These are phyloP conservation scores for Ciona savignyi DNA, from an alignment of 23 tunicate species.

Conservation along the genomic window DNA sequence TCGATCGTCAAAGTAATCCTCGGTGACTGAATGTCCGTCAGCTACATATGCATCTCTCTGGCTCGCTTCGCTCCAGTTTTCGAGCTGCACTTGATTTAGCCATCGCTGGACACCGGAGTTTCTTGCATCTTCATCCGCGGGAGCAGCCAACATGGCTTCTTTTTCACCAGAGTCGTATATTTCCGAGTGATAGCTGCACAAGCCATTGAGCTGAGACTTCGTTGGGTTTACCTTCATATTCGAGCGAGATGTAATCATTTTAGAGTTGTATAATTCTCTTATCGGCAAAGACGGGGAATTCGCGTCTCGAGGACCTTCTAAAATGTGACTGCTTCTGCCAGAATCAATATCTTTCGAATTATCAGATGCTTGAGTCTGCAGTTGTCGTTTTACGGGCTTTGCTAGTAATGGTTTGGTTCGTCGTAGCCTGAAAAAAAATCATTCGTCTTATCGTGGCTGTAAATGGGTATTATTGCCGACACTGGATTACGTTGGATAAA, in stretches of 20 bases:
- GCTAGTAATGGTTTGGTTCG: neutral
- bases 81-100: neutral
- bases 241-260: neutral
- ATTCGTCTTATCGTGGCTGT: neutral
- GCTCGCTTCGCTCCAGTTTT: neutral
- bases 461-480: neutral
- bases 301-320: neutral
- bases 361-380: neutral
- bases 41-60: neutral
- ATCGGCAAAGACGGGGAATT: neutral
- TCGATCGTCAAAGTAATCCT: neutral
- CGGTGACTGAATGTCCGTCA: neutral
- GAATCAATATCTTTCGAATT: neutral
- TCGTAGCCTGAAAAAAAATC: neutral
- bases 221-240: neutral
- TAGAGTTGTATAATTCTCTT: neutral
- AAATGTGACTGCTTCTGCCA: neutral
- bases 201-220: neutral
- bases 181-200: neutral
- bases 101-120: neutral
- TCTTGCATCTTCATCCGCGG: neutral
- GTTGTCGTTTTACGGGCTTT: neutral
- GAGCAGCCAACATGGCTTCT: neutral
- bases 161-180: neutral
- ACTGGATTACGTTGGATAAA: no score